Conservation (phyloP, 2,888 invertebrate genomes). For the Drosophila percnosoma region DNA sequence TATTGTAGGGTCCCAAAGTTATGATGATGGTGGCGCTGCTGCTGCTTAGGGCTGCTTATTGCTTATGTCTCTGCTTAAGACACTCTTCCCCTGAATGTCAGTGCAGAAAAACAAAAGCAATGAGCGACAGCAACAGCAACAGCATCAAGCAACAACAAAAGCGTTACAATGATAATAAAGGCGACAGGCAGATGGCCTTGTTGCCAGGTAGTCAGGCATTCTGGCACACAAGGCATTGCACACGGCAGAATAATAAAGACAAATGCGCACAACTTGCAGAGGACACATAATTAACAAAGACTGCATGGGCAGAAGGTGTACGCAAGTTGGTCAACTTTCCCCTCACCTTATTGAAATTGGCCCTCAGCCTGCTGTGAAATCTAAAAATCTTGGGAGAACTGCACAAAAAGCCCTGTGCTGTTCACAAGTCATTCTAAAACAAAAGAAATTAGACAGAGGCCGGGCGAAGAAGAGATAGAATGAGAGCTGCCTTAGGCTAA, state of each 20-base stretch:
- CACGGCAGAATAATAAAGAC: slow-evolving; percentile 67
- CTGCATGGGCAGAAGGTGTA: slow-evolving; percentile 8
- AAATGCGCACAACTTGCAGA: slow-evolving; percentile 75
- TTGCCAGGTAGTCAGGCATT: slow-evolving; percentile 61
- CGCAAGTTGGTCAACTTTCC: slow-evolving; percentile 31
- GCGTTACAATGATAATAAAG: slow-evolving; percentile 75
- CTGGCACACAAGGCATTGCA: slow-evolving; percentile 2
- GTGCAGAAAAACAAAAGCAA: slow-evolving; percentile 72
- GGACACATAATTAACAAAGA: slow-evolving; percentile 74
- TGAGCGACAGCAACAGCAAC: slow-evolving; percentile 34
- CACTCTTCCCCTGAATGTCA: slow-evolving; percentile 62
- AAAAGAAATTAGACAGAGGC: background rate
- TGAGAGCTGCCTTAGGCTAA: background rate
- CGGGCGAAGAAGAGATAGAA: background rate
- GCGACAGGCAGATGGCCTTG: slow-evolving; percentile 73
- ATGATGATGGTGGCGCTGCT: slow-evolving; percentile 27
- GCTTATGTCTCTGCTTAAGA: slow-evolving; percentile 41
- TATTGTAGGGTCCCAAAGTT: slow-evolving; percentile 65
- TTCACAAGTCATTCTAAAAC: slow-evolving; percentile 12
- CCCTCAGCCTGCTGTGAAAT: background rate
- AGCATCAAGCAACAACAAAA: slow-evolving; percentile 46
- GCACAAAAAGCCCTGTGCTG: slow-evolving; percentile 14
- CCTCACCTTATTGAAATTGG: slow-evolving; percentile 30
- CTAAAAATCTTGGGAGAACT: slow-evolving; percentile 17
- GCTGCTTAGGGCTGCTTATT: slow-evolving; percentile 34